phyloP scores from a whole-genome alignment of 1,140 invertebrate genomes.

The Tetragonula clypearis region DNA sequence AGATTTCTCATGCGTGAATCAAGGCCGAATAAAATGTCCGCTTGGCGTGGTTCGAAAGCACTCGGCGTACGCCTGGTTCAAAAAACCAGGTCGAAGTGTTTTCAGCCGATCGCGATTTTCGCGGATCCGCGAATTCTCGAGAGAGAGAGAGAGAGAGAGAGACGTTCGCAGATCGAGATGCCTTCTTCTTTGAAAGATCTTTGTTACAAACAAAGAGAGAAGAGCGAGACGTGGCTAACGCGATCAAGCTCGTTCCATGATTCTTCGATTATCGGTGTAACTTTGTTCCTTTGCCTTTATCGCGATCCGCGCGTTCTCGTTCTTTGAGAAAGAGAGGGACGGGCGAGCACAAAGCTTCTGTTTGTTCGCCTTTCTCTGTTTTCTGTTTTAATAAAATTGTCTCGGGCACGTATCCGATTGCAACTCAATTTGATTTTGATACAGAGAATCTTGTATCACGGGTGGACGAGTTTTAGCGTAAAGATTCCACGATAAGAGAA shows the following conservation, averaged over 20 bases:
- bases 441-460: too few relatives aligned
- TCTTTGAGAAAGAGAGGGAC: not conserved
- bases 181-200: not conserved
- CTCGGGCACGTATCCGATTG: too few relatives aligned
- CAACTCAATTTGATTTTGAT: too few relatives aligned
- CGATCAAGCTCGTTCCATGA: not conserved
- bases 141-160: not conserved
- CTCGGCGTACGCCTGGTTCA: too few relatives aligned
- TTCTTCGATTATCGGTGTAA: not conserved
- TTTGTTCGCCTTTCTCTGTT: not conserved
- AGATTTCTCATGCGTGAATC: not conserved
- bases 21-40: not conserved
- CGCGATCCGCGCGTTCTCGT: not conserved
- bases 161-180: too few relatives aligned
- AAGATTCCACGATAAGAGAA: too few relatives aligned
- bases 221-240: not conserved
- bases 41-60: not conserved
- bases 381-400: not conserved
- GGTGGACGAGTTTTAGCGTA: too few relatives aligned
- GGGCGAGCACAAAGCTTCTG: not conserved
- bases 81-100: slow-evolving; percentile 10
- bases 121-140: not conserved
- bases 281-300: not conserved
- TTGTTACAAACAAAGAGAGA: not conserved
- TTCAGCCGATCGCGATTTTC: not conserved